Evolutionary conservation across 2,888 invertebrate species (phyloP).

Genomic region (Drosophila meridionalis): DNA sequence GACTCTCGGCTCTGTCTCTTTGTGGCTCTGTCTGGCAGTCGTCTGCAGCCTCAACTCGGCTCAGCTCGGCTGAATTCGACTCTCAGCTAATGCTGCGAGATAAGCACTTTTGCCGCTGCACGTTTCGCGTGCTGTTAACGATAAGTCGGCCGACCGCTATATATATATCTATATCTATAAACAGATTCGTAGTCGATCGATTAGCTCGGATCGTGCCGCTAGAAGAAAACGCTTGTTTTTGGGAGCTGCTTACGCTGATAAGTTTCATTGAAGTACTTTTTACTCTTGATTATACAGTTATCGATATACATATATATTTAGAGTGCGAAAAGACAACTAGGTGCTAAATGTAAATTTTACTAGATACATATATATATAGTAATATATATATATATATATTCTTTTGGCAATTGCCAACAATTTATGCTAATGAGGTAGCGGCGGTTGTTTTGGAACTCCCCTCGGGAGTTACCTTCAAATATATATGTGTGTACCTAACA

Average conservation of each 20-base stretch:
- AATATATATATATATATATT: constrained; percentile 1
- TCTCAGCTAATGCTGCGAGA: constrained; percentile 5
- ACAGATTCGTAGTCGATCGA: constrained; percentile 42
- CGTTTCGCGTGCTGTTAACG: constrained; percentile 18
- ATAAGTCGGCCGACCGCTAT: constrained; percentile 11
- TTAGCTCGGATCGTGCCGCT: constrained; percentile 51
- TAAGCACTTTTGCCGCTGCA: constrained; percentile 29
- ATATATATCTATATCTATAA: constrained; percentile 26
- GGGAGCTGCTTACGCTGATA: constrained; percentile 18
- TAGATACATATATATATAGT: constrained; percentile 24
- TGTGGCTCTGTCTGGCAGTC: constrained; percentile 29
- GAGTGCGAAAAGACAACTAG: constrained; percentile 61
- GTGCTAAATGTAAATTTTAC: constrained; percentile 57
- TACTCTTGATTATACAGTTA: constrained; percentile 22
- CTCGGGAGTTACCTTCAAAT: constrained; percentile 5
- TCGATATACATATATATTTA: constrained; percentile 30
- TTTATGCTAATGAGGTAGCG: constrained; percentile 84
- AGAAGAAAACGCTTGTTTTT: constrained; percentile 31
- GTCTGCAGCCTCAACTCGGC: constrained; percentile 26
- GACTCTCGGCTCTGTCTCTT: constrained; percentile 13
- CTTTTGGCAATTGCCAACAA: constrained; percentile 40
- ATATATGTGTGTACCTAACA: neutral
- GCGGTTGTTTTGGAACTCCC: constrained; percentile 67
- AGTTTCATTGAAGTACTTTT: constrained; percentile 35
- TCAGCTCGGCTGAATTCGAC: too few species aligned